Base-by-base conservation (phyloP, 1,140 invertebrate genomes). In the Hirudo medicinalis region DNA sequence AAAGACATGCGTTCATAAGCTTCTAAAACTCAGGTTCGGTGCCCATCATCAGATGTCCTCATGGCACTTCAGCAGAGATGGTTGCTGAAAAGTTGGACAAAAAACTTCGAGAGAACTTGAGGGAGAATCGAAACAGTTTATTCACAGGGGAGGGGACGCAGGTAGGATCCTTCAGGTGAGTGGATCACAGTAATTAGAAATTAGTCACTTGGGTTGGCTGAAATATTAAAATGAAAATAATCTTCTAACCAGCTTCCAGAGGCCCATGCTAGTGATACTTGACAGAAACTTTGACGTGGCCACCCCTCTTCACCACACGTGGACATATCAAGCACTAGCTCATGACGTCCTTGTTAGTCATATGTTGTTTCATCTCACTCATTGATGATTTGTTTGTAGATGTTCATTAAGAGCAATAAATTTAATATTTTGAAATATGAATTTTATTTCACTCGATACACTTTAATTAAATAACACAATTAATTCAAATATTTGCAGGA, bases 61-160 rank as follows among this genome's bases (percentile, higher is more conserved):
- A 89, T 81, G 93, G 93, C 43, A 97, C 96, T 85, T 95, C 96
- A 15, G 95, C 96, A 2, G 94, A 98, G 85, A 93, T 95, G 89
- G 93, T 99, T 1, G 93, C 91, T 3, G 90, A 92, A 82, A 96
- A 95, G 83, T 84, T 99, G 68, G 92, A 99, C 77, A 97, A 97
- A 82, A 98, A 98, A 83, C 84, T 99, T 29, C 83, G 93, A 66
- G 94, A 99, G 80, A 99, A 98, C 85, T 83, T 99, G 5, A 89
- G 93, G 85, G 95, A 99, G 84, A 88, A 94, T 0, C 87, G 94
- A 79, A 97, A 97, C 81, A 97, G 92, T 84, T 85, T 99, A 43
- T 99, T 99, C 79, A 88, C 91, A 75, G 87, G 88, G 72, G 92
- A 94, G 80, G 85, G 87, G 63, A 85, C 88, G 15, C 77, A 78